These are phyloP conservation scores for Axis porcinus DNA, from an alignment of 2,113 vertebrate genomes.

Conservation along the genomic window DNA sequence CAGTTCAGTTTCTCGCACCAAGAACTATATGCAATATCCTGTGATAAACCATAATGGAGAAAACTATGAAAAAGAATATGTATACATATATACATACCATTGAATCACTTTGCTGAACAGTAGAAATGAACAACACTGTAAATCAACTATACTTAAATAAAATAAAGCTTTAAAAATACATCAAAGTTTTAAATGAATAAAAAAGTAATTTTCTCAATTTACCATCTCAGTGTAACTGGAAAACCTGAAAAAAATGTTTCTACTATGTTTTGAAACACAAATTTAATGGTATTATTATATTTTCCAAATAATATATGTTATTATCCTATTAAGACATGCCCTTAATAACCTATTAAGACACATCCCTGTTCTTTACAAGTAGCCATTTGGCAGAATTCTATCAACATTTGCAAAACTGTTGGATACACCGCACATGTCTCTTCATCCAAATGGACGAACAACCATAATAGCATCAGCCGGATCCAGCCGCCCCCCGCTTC, in stretches of 20 bases:
- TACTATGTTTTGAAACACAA: background rate
- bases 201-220: background rate
- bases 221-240: background rate
- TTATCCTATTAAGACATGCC: background rate
- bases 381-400: background rate
- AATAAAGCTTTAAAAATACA: background rate
- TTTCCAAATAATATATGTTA: background rate
- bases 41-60: background rate
- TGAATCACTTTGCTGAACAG: background rate
- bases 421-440: rapidly evolving
- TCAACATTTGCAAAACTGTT: background rate
- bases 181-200: background rate
- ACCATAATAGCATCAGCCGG: rapidly evolving
- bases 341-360: background rate
- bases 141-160: background rate
- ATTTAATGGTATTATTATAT: background rate
- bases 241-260: background rate
- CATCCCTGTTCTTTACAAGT: background rate
- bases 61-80: background rate
- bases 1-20: background rate
- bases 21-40: background rate
- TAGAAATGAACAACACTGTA: background rate
- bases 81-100: no score
- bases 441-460: background rate
- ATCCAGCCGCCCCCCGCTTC: rapidly evolving